Percentiles rank a stretch among this genome's conserved stretches.
Evolutionary conservation across 2,797 vertebrate species (phyloP).

Genomic region (Rhabdomys pumilio): DNA sequence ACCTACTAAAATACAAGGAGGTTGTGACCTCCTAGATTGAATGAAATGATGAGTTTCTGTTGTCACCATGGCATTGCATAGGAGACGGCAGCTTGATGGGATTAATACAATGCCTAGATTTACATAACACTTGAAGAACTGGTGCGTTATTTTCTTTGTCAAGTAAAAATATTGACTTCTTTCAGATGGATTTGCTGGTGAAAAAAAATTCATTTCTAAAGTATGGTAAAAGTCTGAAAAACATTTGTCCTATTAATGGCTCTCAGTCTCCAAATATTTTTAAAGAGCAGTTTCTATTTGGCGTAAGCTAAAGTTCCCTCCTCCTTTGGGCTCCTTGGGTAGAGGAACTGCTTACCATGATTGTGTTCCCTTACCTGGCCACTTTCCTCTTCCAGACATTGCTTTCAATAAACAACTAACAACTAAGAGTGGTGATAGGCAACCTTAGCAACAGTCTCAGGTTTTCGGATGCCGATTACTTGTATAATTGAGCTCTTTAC

Average conservation of each 20-base stretch:
- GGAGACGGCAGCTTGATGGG: constrained; percentile 79
- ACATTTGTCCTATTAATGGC: constrained; percentile 78
- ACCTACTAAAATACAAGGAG: constrained; percentile 85
- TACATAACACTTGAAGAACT: constrained; percentile 81
- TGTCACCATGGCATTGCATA: constrained; percentile 84
- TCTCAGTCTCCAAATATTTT: constrained; percentile 62
- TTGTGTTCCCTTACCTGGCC: neutral
- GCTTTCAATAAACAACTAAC: neutral
- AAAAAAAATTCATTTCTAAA: constrained; percentile 84
- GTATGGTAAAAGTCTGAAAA: constrained; percentile 79
- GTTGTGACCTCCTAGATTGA: constrained; percentile 88
- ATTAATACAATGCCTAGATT: constrained; percentile 86
- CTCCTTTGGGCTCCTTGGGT: constrained; percentile 47
- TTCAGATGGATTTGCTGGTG: constrained; percentile 83
- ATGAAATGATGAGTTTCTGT: constrained; percentile 86
- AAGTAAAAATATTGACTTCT: constrained; percentile 80
- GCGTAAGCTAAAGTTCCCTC: constrained; percentile 70
- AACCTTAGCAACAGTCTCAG: constrained; percentile 52
- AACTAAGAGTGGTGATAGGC: constrained; percentile 13
- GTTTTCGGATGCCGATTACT: constrained; percentile 20
- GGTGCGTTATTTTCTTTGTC: constrained; percentile 80
- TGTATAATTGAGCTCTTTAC: constrained; percentile 55
- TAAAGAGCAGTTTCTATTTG: constrained; percentile 78
- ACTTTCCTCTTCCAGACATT: neutral
- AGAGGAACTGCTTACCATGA: constrained; percentile 11